Evolutionary conservation across 2,113 vertebrate genomes (phyloP).

Genomic region (Neodon shergylaensis): DNA sequence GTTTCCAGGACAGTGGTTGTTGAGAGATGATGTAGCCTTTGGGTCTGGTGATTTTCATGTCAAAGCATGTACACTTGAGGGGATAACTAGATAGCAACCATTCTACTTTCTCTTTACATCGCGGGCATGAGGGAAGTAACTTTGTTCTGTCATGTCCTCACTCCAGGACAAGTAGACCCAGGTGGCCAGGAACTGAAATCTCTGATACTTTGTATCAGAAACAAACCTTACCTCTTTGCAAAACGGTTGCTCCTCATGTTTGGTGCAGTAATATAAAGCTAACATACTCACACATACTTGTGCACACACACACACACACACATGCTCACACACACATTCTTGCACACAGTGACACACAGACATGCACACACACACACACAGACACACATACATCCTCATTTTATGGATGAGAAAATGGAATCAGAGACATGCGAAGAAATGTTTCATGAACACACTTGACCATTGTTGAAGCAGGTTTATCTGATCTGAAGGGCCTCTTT

Average conservation of each 20-base stretch:
- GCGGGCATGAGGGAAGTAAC: background rate
- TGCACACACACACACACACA: no score
- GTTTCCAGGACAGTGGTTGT: background rate
- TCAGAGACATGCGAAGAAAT: background rate
- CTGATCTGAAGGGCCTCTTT: background rate
- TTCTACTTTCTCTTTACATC: background rate
- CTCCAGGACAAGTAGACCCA: background rate
- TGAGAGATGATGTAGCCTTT: background rate
- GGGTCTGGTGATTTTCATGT: background rate
- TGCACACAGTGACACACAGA: background rate
- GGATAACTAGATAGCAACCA: background rate
- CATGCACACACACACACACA: background rate
- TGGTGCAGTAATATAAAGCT: background rate
- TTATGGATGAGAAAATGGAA: conserved; percentile 1
- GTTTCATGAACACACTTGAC: background rate
- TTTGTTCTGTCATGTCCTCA: background rate
- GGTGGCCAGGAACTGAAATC: no score
- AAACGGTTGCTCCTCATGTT: background rate
- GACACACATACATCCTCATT: background rate
- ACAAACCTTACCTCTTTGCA: background rate
- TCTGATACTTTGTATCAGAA: background rate
- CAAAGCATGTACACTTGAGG: background rate
- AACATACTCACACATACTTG: background rate
- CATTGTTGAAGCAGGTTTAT: background rate
- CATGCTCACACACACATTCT: background rate